Evolutionary conservation across 2,113 vertebrate genomes (phyloP).

Genomic region (Bombycilla garrulus): DNA sequence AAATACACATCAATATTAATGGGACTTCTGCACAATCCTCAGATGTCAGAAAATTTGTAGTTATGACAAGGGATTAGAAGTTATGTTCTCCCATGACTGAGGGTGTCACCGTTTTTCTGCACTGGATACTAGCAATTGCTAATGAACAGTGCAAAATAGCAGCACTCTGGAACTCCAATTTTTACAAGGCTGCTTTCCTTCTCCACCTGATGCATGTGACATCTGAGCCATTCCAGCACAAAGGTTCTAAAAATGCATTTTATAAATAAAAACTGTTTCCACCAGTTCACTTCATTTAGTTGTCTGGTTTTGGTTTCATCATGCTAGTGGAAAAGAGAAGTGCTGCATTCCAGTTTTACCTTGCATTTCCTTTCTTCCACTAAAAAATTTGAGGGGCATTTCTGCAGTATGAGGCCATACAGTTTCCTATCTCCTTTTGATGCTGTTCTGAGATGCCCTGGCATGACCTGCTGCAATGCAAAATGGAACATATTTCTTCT

Average conservation of each 20-base stretch:
- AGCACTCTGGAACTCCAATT: not conserved
- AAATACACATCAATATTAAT: not conserved
- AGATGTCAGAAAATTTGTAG: not conserved
- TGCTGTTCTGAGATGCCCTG: not conserved
- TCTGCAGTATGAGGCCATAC: not conserved
- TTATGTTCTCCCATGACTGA: not conserved
- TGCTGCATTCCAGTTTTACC: not conserved
- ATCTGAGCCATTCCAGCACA: not conserved
- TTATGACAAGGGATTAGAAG: not conserved
- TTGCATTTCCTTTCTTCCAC: not conserved
- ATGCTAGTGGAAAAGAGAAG: not conserved
- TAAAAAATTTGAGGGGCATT: not conserved
- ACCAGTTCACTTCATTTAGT: not conserved
- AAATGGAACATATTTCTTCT: not conserved
- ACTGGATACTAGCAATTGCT: not conserved
- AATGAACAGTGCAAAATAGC: not conserved
- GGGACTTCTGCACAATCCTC: not conserved
- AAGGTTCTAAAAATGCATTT: not conserved
- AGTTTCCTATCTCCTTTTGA: not conserved
- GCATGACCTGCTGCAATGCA: not conserved
- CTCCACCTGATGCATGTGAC: accelerated
- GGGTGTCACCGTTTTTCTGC: not conserved
- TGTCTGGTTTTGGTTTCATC: not conserved
- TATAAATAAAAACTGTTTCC: not conserved
- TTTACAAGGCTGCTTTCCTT: not conserved